phyloP scores from a whole-genome alignment of 92 coral and sea anemone genomes.

The Isaurus tuberculatus region DNA sequence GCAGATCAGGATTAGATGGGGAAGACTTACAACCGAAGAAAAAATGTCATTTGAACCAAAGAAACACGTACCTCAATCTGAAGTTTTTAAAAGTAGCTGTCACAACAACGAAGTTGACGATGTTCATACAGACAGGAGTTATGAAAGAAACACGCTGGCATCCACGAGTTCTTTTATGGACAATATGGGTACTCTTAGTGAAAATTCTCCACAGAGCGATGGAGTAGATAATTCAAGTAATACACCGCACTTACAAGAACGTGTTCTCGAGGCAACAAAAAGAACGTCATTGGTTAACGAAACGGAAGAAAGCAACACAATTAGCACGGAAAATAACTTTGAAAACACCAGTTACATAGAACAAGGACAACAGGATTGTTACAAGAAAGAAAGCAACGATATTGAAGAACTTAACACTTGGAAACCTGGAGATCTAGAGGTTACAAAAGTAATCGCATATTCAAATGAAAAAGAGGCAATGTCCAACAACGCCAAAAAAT shows the following conservation, averaged over 20 bases:
- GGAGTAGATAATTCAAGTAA: background rate
- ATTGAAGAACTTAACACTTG: background rate
- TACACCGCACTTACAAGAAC: background rate
- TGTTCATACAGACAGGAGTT: background rate
- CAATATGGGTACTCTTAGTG: background rate
- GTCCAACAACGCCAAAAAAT: background rate
- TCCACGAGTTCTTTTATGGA: background rate
- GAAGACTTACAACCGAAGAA: background rate
- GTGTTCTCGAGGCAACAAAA: background rate
- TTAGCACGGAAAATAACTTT: background rate
- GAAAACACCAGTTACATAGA: background rate
- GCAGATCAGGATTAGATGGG: constrained; percentile 8
- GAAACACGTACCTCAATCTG: background rate
- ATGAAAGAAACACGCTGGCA: background rate
- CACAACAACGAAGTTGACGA: background rate
- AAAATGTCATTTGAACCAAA: background rate
- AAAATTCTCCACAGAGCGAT: background rate
- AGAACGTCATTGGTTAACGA: background rate
- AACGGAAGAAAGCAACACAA: background rate
- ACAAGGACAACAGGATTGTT: constrained; percentile 1
- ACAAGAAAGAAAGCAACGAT: background rate
- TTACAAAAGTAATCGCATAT: too few species aligned
- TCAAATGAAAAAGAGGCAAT: background rate
- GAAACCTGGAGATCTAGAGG: too few species aligned
- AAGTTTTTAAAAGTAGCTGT: background rate